phyloP scores from a whole-genome alignment of 2,888 invertebrate species.

The Neoaliturus tenellus region DNA sequence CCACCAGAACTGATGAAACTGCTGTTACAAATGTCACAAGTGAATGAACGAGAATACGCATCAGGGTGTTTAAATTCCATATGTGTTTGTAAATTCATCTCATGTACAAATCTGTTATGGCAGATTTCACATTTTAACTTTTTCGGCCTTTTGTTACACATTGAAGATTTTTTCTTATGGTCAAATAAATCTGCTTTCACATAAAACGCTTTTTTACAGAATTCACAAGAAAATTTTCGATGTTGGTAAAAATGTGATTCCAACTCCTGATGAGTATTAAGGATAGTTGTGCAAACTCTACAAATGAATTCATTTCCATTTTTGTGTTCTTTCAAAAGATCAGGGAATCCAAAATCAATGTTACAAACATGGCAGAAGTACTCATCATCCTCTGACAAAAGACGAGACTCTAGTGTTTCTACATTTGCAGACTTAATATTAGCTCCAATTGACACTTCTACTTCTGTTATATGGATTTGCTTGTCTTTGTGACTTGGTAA shows the following conservation, averaged over 20 bases:
- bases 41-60: neutral
- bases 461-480: too few relatives aligned
- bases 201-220: neutral
- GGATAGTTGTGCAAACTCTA: neutral
- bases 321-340: neutral
- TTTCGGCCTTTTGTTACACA: neutral
- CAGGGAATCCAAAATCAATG: neutral
- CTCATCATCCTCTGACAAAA: neutral
- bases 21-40: neutral
- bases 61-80: neutral
- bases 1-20: neutral
- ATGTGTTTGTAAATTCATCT: neutral
- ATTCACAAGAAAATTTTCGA: neutral
- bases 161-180: neutral
- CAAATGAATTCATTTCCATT: neutral
- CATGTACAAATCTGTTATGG: neutral
- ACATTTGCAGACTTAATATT: too few relatives aligned
- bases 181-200: neutral
- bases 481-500: too few relatives aligned
- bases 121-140: neutral
- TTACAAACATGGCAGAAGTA: neutral
- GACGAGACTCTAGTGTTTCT: too few relatives aligned
- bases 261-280: neutral
- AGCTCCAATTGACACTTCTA: too few relatives aligned
- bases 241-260: neutral